Conservation (phyloP, 2,888 invertebrate genomes). For the Drosophila gaucha region DNA sequence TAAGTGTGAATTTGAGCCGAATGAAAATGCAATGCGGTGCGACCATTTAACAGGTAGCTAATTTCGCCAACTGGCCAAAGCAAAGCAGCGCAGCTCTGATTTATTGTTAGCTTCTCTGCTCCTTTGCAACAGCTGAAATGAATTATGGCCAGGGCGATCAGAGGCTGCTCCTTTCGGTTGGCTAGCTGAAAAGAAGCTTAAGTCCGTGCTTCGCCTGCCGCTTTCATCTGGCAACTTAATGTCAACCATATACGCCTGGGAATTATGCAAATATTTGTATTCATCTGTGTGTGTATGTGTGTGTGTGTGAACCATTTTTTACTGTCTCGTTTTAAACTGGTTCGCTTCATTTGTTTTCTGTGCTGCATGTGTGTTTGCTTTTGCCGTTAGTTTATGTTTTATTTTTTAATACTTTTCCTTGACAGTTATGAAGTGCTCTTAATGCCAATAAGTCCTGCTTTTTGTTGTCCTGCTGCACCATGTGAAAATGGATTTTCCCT, state of each 20-base stretch:
- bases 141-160: constrained; percentile 44
- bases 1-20: constrained; percentile 33
- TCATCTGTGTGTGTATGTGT: not conserved
- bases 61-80: constrained; percentile 38
- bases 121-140: constrained; percentile 31
- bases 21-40: constrained; percentile 34
- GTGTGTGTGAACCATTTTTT: constrained; percentile 5
- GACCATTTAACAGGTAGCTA: constrained; percentile 48
- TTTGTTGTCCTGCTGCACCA: no score
- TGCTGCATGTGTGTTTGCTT: constrained; percentile 11
- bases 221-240: constrained; percentile 54
- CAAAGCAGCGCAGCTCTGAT: constrained; percentile 41
- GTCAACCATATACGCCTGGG: constrained; percentile 42
- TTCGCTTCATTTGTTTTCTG: constrained; percentile 23
- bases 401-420: constrained; percentile 9
- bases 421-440: constrained; percentile 58
- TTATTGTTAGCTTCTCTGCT: constrained; percentile 38
- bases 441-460: constrained; percentile 41
- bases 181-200: constrained; percentile 40
- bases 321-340: constrained; percentile 5
- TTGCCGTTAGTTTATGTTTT: constrained; percentile 18
- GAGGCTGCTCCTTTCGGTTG: constrained; percentile 10
- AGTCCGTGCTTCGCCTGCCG: constrained; percentile 7
- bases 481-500: not conserved
- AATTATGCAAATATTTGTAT: constrained; percentile 53